Conservation (phyloP, 2,888 invertebrate genomes). For the Scelioninae gen. 2 region DNA sequence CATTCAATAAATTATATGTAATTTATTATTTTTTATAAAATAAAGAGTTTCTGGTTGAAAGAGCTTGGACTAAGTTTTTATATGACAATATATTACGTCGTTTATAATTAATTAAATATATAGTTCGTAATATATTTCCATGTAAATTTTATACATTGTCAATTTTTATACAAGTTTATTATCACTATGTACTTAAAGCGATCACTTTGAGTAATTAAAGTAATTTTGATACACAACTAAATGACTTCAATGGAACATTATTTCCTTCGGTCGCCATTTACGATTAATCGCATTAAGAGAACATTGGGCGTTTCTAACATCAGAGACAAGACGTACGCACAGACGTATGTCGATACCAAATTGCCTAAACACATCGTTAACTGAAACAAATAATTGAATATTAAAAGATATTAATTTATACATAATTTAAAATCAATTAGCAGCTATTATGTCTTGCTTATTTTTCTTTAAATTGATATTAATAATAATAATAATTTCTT, state of each 20-base stretch:
- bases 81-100: constrained; percentile 4
- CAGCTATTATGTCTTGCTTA: too few species aligned
- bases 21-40: constrained; percentile 58
- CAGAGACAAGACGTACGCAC: constrained; percentile 71
- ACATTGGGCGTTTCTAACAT: constrained; percentile 75
- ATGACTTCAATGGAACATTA: not conserved
- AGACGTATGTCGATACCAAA: constrained; percentile 68
- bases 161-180: constrained; percentile 7
- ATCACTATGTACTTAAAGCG: not conserved
- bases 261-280: constrained; percentile 26
- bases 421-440: too few species aligned
- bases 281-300: constrained; percentile 69
- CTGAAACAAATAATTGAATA: too few species aligned
- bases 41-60: constrained; percentile 39
- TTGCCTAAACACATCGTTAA: constrained; percentile 67
- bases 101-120: not conserved
- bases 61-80: not conserved
- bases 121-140: constrained; percentile 5
- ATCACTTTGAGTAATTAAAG: not conserved
- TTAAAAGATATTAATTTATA: too few species aligned
- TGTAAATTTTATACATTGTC: not conserved
- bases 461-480: too few species aligned
- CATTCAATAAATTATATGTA: constrained; percentile 52
- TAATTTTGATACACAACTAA: not conserved
- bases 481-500: too few species aligned